Base-by-base conservation (phyloP, 2,888 invertebrate species). In the Cryptus armator region DNA sequence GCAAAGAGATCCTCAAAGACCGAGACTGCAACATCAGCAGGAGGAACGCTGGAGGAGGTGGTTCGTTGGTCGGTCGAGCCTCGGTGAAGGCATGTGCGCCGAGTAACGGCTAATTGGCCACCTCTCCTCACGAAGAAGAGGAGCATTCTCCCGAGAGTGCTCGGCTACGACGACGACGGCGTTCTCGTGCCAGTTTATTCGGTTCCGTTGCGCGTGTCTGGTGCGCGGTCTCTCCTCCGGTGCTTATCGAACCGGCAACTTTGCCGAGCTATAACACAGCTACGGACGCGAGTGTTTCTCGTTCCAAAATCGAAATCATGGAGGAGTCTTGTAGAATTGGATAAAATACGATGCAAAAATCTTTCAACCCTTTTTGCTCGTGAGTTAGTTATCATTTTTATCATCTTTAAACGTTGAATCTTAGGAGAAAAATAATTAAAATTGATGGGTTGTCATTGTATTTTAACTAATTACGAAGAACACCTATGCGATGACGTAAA, bases 81-180 rank as follows among this genome's bases (percentile, higher is more conserved):
- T 48, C 64, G 78, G 78, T 81, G 72, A 81, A 81, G 78, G 74
- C 84, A 89, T 89, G 90, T 86, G 89, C 87, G 83, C 84, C 88
- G 90, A 91, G 91, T 92, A 93, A 93, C 93, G 92, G 93, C 92
- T 92, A 93, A 93, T 93, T 92, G 93, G 90, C 93, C 92, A 92
- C 91, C 90, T 92, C 92, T 91, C 90, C 90, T 89, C 89, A 88
- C 87, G 86, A 88, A 88, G 90, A 78, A 86, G 84, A 89, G 87
- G 88, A 90, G 87, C 87, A 87, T 86, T 87, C 86, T 79, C 86
- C 81, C 68, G 56, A 24, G 72, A 59, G 46, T 4, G 71, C 72
- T 72, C 70, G 67, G 78, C 6, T 75, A 75, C 75, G 75, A 85
- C 74, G 74, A 70, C 59, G 84, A 83, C 87, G 81, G 72, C 79